Conservation (phyloP, 1,140 invertebrate genomes). For the Caenorhabditis tropicalis region DNA sequence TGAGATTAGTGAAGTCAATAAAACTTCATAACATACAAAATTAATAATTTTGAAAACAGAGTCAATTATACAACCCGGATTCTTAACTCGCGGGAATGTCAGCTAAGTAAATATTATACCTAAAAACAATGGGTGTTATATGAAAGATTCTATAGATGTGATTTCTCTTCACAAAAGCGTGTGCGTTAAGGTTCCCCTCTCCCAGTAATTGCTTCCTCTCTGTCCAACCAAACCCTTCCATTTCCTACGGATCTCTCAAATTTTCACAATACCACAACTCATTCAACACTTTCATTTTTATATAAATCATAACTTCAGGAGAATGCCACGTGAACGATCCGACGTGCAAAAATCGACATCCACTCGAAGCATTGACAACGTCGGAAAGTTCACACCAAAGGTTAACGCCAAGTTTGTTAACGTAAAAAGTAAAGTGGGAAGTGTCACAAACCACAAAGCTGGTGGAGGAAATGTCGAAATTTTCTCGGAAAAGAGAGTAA, state of each 20-base stretch:
- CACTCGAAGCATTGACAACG: conserved; percentile 26
- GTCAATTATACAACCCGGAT: no score
- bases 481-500: conserved; percentile 56
- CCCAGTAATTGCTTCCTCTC: conserved; percentile 25
- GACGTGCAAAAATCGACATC: conserved; percentile 14
- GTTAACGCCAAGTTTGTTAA: conserved; percentile 34
- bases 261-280: not conserved
- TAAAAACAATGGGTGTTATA: no score
- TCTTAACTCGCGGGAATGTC: no score
- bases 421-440: conserved; percentile 48
- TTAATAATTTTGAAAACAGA: no score
- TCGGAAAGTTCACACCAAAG: not conserved
- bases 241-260: no score
- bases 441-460: conserved; percentile 47
- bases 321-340: not conserved
- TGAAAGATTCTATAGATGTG: no score
- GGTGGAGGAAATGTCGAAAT: conserved; percentile 54
- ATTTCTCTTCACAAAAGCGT: no score
- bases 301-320: not conserved
- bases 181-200: no score
- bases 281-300: not conserved
- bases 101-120: no score
- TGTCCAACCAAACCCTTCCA: not conserved
- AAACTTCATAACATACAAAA: no score
- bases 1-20: not conserved